These are phyloP conservation scores for Parotocinclus haroldoi DNA, from an alignment of 2,797 vertebrate species.

Conservation along the genomic window DNA sequence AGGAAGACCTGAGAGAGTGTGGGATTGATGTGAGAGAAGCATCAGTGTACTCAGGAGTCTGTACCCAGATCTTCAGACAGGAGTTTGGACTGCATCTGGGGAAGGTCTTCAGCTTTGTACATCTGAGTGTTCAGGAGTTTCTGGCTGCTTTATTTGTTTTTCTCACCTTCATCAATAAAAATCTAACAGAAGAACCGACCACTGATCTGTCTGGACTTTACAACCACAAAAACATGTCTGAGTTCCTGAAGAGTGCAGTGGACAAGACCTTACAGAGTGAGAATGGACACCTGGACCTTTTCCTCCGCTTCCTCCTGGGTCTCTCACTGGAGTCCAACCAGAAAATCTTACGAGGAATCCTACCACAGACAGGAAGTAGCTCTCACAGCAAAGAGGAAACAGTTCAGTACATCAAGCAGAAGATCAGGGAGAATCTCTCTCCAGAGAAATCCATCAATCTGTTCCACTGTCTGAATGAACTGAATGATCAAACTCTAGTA, in stretches of 20 bases:
- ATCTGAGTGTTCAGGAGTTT: background rate
- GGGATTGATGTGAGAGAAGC: constrained; percentile 11
- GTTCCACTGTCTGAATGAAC: too few relatives aligned
- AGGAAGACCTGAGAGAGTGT: background rate
- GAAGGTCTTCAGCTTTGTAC: background rate
- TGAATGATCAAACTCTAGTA: background rate
- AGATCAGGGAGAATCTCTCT: too few relatives aligned
- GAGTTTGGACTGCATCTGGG: constrained; percentile 4
- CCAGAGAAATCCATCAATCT: too few relatives aligned
- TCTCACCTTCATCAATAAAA: background rate
- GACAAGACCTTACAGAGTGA: background rate
- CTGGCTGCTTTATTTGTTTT: background rate
- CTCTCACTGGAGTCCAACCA: background rate
- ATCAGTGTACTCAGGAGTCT: constrained; percentile 7
- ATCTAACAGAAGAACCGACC: background rate
- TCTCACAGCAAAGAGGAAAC: too few relatives aligned
- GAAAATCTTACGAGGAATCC: background rate
- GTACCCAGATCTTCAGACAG: constrained; percentile 12
- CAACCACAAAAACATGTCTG: background rate
- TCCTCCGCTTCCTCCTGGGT: too few relatives aligned
- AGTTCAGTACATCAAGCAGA: too few relatives aligned
- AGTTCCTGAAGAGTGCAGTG: background rate
- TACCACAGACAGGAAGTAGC: background rate
- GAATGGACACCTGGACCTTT: background rate
- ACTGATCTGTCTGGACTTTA: background rate